These are phyloP conservation scores for Ypsolopha sequella DNA, from an alignment of 2,888 invertebrate species.

Conservation along the genomic window DNA sequence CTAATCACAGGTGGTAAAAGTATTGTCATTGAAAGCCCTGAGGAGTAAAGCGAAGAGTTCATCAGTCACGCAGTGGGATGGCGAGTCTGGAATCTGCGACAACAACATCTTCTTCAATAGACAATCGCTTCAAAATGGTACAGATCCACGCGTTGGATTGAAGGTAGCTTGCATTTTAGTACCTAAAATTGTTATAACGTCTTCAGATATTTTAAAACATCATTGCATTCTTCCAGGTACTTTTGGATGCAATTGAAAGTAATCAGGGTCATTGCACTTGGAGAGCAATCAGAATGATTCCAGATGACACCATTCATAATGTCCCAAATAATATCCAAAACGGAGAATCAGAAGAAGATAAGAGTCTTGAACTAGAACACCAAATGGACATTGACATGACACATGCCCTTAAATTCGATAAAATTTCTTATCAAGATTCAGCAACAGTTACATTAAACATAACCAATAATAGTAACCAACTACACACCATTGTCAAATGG, in stretches of 20 bases:
- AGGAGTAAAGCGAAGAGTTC: slow-evolving; percentile 68
- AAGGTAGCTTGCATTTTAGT: slow-evolving; percentile 43
- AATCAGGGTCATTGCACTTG: slow-evolving; percentile 70
- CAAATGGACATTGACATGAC: slow-evolving; percentile 68
- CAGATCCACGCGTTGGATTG: slow-evolving; percentile 70
- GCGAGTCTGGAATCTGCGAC: slow-evolving; percentile 68
- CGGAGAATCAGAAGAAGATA: slow-evolving; percentile 21
- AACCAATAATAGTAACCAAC: slow-evolving; percentile 52
- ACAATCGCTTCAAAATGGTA: slow-evolving; percentile 62
- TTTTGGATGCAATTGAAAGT: slow-evolving; percentile 80
- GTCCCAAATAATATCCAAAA: slow-evolving; percentile 5
- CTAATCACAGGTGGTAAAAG: slow-evolving; percentile 70
- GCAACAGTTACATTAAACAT: slow-evolving; percentile 28
- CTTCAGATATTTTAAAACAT: not conserved
- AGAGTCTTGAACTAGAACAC: slow-evolving; percentile 36
- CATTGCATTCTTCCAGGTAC: slow-evolving; percentile 41
- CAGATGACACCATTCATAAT: slow-evolving; percentile 34
- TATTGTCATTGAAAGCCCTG: slow-evolving; percentile 71
- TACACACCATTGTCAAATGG: slow-evolving; percentile 56
- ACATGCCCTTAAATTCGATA: slow-evolving; percentile 53
- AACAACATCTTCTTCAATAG: slow-evolving; percentile 71
- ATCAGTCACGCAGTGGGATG: slow-evolving; percentile 49
- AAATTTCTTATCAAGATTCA: slow-evolving; percentile 43
- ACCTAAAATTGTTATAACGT: too few relatives aligned
- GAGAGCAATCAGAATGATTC: slow-evolving; percentile 68